Evolutionary conservation across 2,888 invertebrate species (phyloP).

Genomic region (Gasteruption jaculator): DNA sequence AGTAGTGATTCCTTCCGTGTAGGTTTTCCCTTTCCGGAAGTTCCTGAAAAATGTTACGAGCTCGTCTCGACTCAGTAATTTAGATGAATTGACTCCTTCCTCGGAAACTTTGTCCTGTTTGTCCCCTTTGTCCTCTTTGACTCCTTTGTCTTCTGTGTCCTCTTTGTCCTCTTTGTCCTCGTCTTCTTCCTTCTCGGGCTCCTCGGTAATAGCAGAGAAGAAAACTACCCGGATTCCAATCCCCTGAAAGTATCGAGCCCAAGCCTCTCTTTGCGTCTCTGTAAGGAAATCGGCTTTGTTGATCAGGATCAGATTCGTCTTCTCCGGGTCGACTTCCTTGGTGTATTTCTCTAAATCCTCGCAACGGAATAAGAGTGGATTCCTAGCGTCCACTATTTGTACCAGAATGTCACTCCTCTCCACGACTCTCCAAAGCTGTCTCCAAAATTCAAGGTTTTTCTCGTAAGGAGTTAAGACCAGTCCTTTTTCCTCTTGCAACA

Average conservation of each 20-base stretch:
- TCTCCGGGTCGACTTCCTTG: conserved; percentile 66
- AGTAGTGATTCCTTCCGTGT: conserved; percentile 59
- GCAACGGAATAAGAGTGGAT: conserved; percentile 90
- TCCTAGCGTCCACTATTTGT: conserved; percentile 94
- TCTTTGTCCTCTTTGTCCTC: conserved; percentile 13
- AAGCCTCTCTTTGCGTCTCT: conserved; percentile 70
- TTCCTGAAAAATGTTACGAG: conserved; percentile 69
- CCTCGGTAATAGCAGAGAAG: conserved; percentile 70
- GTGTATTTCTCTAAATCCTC: conserved; percentile 87
- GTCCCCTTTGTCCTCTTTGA: conserved; percentile 16
- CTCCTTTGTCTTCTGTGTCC: conserved; percentile 10
- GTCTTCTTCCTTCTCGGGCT: conserved; percentile 6
- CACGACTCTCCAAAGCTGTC: conserved; percentile 97
- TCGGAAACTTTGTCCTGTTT: conserved; percentile 21
- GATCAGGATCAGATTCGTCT: conserved; percentile 78
- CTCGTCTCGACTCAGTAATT: conserved; percentile 64
- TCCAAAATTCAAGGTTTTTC: conserved; percentile 96
- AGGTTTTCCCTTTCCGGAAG: conserved; percentile 56
- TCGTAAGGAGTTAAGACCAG: conserved; percentile 94
- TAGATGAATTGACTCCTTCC: conserved; percentile 58
- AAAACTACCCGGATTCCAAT: conserved; percentile 74
- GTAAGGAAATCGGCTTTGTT: conserved; percentile 95
- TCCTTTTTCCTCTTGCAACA: conserved; percentile 73
- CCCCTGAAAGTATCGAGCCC: conserved; percentile 81
- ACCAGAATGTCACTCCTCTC: conserved; percentile 91